phyloP scores from a whole-genome alignment of 2,113 vertebrate species.

The Pteropus alecto region DNA sequence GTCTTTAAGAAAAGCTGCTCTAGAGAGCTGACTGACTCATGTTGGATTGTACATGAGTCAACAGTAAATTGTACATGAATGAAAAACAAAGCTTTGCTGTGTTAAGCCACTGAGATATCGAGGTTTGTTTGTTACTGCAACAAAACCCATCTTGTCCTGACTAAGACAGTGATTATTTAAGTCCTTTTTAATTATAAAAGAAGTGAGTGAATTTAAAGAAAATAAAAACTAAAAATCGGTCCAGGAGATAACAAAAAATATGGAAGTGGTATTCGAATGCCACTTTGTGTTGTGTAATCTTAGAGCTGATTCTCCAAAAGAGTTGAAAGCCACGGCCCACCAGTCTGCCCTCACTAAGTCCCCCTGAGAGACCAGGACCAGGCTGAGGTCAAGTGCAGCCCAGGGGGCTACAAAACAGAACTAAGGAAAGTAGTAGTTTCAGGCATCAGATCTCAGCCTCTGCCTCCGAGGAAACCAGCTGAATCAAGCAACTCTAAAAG shows the following conservation, averaged over 20 bases:
- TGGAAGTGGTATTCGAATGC: neutral
- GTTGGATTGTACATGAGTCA: too few relatives aligned
- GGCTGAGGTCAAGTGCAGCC: neutral
- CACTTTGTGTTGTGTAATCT: neutral
- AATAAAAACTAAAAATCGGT: neutral
- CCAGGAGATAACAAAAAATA: neutral
- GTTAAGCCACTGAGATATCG: neutral
- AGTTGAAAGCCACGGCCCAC: neutral
- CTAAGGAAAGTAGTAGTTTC: neutral
- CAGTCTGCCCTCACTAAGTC: rapidly evolving
- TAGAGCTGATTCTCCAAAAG: neutral
- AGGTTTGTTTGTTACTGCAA: neutral
- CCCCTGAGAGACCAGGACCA: too few relatives aligned
- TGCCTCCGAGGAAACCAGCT: neutral
- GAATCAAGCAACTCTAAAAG: neutral
- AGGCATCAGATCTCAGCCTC: neutral
- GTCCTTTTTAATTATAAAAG: neutral
- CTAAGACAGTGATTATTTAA: neutral
- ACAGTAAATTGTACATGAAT: too few relatives aligned
- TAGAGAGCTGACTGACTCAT: neutral
- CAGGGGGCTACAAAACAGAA: neutral
- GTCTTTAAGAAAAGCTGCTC: neutral
- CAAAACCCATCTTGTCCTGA: neutral
- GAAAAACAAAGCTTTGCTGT: neutral
- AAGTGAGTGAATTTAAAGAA: neutral